A percentile compares a stretch with the other conserved stretches of the same genome.
Evolutionary conservation across 2,797 vertebrate species (phyloP).

Genomic region (Tolypeutes matacus): DNA sequence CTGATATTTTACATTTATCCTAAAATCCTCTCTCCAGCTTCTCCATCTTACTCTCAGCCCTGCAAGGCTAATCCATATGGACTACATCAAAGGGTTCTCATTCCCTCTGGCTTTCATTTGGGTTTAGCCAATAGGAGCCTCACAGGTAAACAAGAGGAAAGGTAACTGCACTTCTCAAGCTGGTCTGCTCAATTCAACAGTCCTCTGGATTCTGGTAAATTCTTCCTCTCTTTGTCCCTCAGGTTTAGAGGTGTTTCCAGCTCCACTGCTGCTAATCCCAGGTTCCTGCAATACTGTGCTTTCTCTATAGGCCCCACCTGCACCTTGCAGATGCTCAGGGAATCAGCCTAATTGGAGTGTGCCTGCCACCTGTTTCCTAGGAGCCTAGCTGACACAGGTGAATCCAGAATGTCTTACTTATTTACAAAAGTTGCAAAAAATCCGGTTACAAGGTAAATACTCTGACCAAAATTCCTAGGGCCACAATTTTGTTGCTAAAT

Average conservation of each 20-base stretch:
- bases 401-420: background rate
- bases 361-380: background rate
- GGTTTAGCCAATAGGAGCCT: background rate
- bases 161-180: background rate
- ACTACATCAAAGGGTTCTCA: background rate
- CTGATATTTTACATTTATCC: background rate
- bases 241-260: background rate
- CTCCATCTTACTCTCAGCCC: background rate
- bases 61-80: background rate
- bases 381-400: background rate
- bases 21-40: background rate
- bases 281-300: background rate
- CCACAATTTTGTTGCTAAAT: constrained; percentile 28
- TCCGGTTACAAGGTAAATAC: background rate
- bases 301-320: background rate
- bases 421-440: constrained; percentile 19
- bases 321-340: background rate
- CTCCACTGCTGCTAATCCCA: background rate
- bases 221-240: background rate
- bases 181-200: background rate
- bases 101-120: background rate
- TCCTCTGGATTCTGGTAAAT: background rate
- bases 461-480: background rate
- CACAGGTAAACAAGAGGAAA: background rate
- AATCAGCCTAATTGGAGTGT: background rate